Percentiles rank a stretch among this genome's conserved stretches.
These are phyloP conservation scores for Bradysia coprophila DNA, from an alignment of 1,140 invertebrate genomes.

Conservation along the genomic window DNA sequence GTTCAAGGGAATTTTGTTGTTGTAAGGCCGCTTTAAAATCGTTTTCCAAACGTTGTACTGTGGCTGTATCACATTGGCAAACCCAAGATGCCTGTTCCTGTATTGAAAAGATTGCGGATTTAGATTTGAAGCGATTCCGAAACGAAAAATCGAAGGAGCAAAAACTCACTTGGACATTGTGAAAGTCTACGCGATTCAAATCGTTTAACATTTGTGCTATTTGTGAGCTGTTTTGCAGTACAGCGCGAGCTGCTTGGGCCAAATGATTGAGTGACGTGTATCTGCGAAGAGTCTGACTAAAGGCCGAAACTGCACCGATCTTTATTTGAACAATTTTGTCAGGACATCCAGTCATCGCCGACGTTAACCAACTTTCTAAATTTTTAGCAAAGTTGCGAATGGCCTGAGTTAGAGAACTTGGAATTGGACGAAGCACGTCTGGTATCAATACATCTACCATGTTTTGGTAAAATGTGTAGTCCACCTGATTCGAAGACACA, in stretches of 20 bases:
- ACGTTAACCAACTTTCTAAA: conserved; percentile 71
- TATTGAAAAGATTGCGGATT: conserved; percentile 9
- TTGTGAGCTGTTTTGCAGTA: conserved; percentile 88
- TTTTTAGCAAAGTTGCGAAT: conserved; percentile 87
- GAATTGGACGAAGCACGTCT: conserved; percentile 87
- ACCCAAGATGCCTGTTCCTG: conserved; percentile 84
- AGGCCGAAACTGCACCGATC: conserved; percentile 70
- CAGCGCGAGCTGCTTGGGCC: conserved; percentile 82
- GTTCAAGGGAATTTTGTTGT: conserved; percentile 83
- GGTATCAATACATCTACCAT: conserved; percentile 90
- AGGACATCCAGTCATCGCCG: conserved; percentile 73
- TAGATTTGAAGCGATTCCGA: neutral
- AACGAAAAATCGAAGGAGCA: conserved; percentile 1
- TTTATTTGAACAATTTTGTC: conserved; percentile 69
- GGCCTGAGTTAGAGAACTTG: conserved; percentile 80
- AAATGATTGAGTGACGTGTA: conserved; percentile 98
- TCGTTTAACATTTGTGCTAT: conserved; percentile 95
- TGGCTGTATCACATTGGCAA: conserved; percentile 77
- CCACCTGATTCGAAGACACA: no score
- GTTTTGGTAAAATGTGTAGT: conserved; percentile 91
- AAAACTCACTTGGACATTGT: conserved; percentile 68
- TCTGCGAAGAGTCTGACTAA: conserved; percentile 83
- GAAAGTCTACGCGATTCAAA: conserved; percentile 92
- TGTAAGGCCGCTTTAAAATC: conserved; percentile 90
- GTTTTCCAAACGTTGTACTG: conserved; percentile 72